These are phyloP conservation scores for Epsilonema sp. DNA, from an alignment of 2,888 invertebrate species.

Conservation along the genomic window DNA sequence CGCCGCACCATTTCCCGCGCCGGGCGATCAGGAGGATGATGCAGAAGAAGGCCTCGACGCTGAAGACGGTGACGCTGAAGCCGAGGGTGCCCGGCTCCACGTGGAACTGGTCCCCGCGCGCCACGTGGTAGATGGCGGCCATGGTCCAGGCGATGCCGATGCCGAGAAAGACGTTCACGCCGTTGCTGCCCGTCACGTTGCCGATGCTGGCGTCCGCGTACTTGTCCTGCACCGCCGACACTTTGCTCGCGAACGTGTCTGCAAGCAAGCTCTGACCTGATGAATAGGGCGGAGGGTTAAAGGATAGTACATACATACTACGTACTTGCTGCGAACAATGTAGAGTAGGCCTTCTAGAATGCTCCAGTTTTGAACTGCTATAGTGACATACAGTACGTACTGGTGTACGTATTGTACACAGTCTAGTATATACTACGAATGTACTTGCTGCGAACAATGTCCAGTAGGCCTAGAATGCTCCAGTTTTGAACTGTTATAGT, in stretches of 20 bases:
- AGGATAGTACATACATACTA: not conserved
- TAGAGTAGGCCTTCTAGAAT: no score
- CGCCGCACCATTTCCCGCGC: constrained; percentile 17
- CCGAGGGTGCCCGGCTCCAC: constrained; percentile 64
- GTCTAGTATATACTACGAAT: no score
- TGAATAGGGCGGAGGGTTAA: no score
- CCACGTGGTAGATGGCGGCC: constrained; percentile 64
- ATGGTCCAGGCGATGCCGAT: constrained; percentile 98
- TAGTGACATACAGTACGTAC: no score
- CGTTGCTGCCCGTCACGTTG: constrained; percentile 96
- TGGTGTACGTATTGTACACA: no score
- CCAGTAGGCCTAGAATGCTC: no score
- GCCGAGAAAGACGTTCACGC: constrained; percentile 95
- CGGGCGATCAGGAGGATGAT: constrained; percentile 22
- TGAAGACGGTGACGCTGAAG: constrained; percentile 91
- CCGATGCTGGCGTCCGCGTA: constrained; percentile 86
- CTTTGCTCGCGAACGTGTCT: constrained; percentile 99
- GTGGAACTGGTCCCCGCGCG: constrained; percentile 16
- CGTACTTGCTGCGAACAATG: no score
- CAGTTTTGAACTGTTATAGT: no score
- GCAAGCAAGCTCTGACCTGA: constrained; percentile 9
- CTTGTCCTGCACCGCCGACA: constrained; percentile 89
- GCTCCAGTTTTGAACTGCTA: no score
- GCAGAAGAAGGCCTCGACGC: constrained; percentile 34
- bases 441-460: no score